Evolutionary conservation across 2,888 invertebrate species (phyloP).

Genomic region (Panzeria rudis): DNA sequence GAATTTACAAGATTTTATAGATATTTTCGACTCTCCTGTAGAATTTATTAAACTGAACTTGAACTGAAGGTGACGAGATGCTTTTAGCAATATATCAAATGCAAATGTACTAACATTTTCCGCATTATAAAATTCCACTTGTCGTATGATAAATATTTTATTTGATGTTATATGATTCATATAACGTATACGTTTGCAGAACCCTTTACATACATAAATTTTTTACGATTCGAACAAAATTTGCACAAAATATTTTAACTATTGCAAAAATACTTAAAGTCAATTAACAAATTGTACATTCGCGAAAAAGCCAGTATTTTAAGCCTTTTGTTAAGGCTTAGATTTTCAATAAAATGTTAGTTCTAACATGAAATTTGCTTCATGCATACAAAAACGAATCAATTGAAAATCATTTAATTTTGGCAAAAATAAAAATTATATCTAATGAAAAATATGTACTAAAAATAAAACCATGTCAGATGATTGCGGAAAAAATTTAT

Average conservation of each 20-base stretch:
- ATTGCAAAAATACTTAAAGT: background rate
- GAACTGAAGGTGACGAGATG: too few species aligned
- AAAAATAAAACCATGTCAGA: constrained; percentile 13
- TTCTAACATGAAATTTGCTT: background rate
- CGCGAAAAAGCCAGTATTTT: background rate
- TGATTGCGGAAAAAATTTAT: constrained; percentile 3
- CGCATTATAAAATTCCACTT: background rate
- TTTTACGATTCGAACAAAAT: background rate
- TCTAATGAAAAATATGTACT: background rate
- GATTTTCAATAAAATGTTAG: background rate
- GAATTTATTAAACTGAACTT: too few species aligned
- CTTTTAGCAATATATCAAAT: background rate
- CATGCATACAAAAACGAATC: background rate
- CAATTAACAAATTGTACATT: background rate
- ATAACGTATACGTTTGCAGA: constrained; percentile 21
- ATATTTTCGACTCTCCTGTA: too few species aligned
- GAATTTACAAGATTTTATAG: too few species aligned
- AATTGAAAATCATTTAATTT: constrained; percentile 29
- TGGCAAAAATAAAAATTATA: background rate
- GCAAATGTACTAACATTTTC: background rate
- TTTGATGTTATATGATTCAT: background rate
- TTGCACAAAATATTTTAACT: background rate
- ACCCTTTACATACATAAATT: background rate
- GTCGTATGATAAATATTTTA: constrained; percentile 24
- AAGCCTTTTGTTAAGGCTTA: background rate